Conservation (phyloP, 2,888 invertebrate genomes). For the Phlogophora meticulosa region DNA sequence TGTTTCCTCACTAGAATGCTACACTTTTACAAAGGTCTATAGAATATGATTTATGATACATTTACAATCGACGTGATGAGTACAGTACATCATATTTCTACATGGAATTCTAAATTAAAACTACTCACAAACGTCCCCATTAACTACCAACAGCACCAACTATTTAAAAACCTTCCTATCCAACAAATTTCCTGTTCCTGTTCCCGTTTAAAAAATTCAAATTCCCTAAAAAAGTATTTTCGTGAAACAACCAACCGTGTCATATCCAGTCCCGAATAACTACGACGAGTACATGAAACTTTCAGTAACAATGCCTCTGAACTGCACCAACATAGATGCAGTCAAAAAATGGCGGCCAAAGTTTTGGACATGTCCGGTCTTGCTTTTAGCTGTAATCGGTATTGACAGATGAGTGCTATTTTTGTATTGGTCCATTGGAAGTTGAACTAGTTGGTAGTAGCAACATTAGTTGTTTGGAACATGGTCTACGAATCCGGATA, state of each 20-base stretch:
- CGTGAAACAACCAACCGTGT: conserved; percentile 24
- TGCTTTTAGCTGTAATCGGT: conserved; percentile 35
- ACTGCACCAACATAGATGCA: conserved; percentile 30
- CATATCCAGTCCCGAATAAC: conserved; percentile 38
- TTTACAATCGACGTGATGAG: no score
- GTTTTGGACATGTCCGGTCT: conserved; percentile 28
- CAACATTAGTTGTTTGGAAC: neutral
- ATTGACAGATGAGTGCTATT: conserved; percentile 48
- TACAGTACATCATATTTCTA: no score
- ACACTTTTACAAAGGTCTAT: no score
- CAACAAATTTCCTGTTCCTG: conserved; percentile 24
- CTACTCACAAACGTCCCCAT: no score
- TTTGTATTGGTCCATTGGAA: conserved; percentile 19
- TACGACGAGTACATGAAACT: conserved; percentile 36
- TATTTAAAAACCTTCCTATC: conserved; percentile 14
- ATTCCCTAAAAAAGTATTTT: conserved; percentile 43
- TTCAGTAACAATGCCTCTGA: conserved; percentile 42
- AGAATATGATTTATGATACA: no score
- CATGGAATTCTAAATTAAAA: no score
- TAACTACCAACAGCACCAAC: conserved; percentile 11
- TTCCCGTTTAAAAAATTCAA: conserved; percentile 45
- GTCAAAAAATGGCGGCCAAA: conserved; percentile 54
- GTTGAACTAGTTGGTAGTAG: conserved; percentile 9
- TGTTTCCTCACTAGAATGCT: no score
- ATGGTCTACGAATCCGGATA: neutral